A percentile compares a stretch with the other conserved stretches of the same genome.
These are phyloP conservation scores for Drosophila kepulauana DNA, from an alignment of 1,140 invertebrate species.

Conservation along the genomic window DNA sequence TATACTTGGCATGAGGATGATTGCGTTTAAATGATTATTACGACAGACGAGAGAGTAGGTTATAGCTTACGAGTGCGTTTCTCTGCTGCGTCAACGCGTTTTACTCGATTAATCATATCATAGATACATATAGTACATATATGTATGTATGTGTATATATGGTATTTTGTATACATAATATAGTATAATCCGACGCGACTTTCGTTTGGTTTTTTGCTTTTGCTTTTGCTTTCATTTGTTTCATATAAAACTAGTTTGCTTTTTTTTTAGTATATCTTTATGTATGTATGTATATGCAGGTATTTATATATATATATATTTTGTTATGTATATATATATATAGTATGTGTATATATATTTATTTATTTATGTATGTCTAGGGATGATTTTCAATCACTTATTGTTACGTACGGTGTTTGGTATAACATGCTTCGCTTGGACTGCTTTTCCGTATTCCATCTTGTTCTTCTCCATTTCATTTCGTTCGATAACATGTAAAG, in stretches of 20 bases:
- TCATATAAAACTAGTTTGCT: slow-evolving; percentile 72
- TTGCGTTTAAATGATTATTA: slow-evolving; percentile 35
- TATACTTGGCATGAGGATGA: slow-evolving; percentile 33
- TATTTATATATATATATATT: slow-evolving; percentile 50
- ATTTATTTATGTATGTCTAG: slow-evolving; percentile 70
- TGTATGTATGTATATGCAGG: slow-evolving; percentile 57
- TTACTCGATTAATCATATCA: slow-evolving; percentile 3
- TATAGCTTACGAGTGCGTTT: slow-evolving; percentile 9
- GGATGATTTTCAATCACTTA: slow-evolving; percentile 84
- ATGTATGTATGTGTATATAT: slow-evolving; percentile 12
- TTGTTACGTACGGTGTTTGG: slow-evolving; percentile 84
- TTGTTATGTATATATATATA: slow-evolving; percentile 52
- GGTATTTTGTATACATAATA: slow-evolving; percentile 42
- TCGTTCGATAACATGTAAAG: slow-evolving; percentile 69
- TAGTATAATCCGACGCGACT: slow-evolving; percentile 59
- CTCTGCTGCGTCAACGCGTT: not conserved
- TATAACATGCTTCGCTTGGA: slow-evolving; percentile 77
- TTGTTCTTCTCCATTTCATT: slow-evolving; percentile 7
- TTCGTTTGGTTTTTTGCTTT: slow-evolving; percentile 12
- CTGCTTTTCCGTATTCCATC: slow-evolving; percentile 21
- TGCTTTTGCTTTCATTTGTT: slow-evolving; percentile 30
- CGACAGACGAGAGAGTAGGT: slow-evolving; percentile 35
- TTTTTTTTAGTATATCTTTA: slow-evolving; percentile 34
- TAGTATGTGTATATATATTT: slow-evolving; percentile 48
- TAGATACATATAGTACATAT: slow-evolving; percentile 12